These are phyloP conservation scores for Tragulus kanchil DNA, from an alignment of 2,113 vertebrate species.

Conservation along the genomic window DNA sequence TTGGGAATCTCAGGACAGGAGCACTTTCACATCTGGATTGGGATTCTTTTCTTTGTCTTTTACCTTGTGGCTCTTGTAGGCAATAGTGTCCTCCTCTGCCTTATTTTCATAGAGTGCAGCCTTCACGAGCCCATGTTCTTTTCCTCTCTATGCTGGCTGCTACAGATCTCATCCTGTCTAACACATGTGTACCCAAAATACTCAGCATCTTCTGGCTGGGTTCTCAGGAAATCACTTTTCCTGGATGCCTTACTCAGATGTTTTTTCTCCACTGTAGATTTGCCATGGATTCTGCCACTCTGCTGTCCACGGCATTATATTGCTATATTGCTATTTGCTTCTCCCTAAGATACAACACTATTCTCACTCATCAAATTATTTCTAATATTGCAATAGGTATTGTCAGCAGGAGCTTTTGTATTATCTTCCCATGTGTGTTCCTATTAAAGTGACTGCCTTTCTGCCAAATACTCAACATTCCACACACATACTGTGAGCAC, in stretches of 20 bases:
- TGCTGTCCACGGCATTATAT: constrained; percentile 80
- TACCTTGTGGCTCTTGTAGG: constrained; percentile 17
- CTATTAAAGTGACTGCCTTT: constrained; percentile 67
- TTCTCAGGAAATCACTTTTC: constrained; percentile 65
- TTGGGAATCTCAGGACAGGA: constrained; percentile 57
- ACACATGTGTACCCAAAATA: constrained; percentile 56
- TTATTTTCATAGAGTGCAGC: not conserved
- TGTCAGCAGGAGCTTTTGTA: constrained; percentile 55
- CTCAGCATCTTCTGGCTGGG: constrained; percentile 65
- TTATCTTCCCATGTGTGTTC: constrained; percentile 61
- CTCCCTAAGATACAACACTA: constrained; percentile 53
- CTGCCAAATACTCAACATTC: constrained; percentile 5
- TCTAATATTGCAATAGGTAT: constrained; percentile 1
- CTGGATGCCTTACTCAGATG: constrained; percentile 74
- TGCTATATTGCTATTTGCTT: constrained; percentile 65
- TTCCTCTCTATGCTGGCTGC: constrained; percentile 51
- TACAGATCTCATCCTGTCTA: constrained; percentile 57
- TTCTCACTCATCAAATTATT: constrained; percentile 34
- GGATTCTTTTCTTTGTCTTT: constrained; percentile 46
- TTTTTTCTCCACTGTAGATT: constrained; percentile 75
- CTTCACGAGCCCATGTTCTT: constrained; percentile 66
- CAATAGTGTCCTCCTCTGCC: constrained; percentile 45
- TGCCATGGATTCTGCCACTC: constrained; percentile 66
- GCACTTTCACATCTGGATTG: not conserved
- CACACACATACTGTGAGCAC: constrained; percentile 59